phyloP scores from a whole-genome alignment of 2,113 vertebrate species.

The Cyprinodon brontotheroides region DNA sequence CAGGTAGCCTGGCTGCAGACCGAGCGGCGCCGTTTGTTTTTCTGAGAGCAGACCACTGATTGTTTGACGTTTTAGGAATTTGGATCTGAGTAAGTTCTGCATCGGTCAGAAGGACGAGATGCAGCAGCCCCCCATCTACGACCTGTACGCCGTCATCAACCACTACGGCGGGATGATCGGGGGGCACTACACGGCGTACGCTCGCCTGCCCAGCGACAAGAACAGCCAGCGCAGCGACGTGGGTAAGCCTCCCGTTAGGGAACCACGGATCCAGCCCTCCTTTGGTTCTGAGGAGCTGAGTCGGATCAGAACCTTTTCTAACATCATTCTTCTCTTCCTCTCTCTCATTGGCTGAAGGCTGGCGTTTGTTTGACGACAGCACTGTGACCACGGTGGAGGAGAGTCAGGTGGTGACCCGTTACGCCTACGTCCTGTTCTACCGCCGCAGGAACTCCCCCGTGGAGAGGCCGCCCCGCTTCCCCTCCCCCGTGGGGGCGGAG shows the following conservation, averaged over 20 bases:
- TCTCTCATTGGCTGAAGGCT: slow-evolving; percentile 77
- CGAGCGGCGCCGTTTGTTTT: neutral
- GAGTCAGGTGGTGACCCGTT: slow-evolving; percentile 96
- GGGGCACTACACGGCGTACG: slow-evolving; percentile 96
- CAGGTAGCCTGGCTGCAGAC: slow-evolving; percentile 77
- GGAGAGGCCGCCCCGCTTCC: slow-evolving; percentile 88
- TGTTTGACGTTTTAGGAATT: slow-evolving; percentile 78
- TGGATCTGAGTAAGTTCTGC: slow-evolving; percentile 97
- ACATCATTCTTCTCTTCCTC: neutral
- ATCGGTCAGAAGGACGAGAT: slow-evolving; percentile 95
- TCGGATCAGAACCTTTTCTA: neutral
- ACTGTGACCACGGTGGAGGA: slow-evolving; percentile 97
- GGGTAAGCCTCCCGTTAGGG: slow-evolving; percentile 78
- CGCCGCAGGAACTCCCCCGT: slow-evolving; percentile 95
- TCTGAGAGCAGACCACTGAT: neutral
- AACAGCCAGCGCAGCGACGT: slow-evolving; percentile 98
- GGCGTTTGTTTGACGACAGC: slow-evolving; percentile 98
- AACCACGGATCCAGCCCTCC: no score
- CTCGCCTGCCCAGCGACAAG: slow-evolving; percentile 93
- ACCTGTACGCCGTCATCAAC: slow-evolving; percentile 97
- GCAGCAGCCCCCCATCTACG: slow-evolving; percentile 92
- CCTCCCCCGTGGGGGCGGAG: slow-evolving; percentile 77
- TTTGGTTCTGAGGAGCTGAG: neutral
- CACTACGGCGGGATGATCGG: slow-evolving; percentile 99
- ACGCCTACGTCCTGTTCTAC: slow-evolving; percentile 97